phyloP scores from a whole-genome alignment of 2,797 vertebrate species.

The Enteromius argenteus region DNA sequence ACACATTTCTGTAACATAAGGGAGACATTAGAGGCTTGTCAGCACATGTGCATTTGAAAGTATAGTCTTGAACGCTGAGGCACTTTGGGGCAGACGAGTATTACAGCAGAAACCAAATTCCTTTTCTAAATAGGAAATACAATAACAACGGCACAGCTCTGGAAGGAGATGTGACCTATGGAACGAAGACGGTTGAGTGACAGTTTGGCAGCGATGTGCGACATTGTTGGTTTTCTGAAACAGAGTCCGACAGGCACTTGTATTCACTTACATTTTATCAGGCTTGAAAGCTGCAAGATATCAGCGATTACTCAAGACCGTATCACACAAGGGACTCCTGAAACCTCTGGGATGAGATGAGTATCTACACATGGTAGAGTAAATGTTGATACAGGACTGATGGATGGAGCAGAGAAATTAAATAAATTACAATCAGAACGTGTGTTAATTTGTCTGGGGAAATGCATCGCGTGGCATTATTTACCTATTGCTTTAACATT shows the following conservation, averaged over 20 bases:
- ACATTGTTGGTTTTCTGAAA: constrained; percentile 12
- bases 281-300: background rate
- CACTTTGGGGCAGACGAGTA: background rate
- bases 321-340: background rate
- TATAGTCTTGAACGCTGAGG: background rate
- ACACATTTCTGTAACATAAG: constrained; percentile 19
- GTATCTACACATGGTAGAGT: constrained; percentile 13
- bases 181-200: background rate
- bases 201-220: constrained; percentile 12
- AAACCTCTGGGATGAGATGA: constrained; percentile 31
- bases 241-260: constrained; percentile 1
- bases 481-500: background rate
- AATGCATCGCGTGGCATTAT: background rate
- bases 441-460: background rate
- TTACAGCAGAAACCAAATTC: constrained; percentile 16
- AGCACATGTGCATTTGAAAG: constrained; percentile 10
- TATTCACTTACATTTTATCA: constrained; percentile 10
- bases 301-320: background rate
- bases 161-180: constrained; percentile 3
- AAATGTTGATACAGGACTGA: constrained; percentile 37
- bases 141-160: constrained; percentile 1
- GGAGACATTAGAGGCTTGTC: constrained; percentile 32
- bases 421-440: constrained; percentile 45
- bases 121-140: constrained; percentile 21
- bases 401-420: background rate